phyloP scores from a whole-genome alignment of 2,888 invertebrate species.

The Clitarchus hookeri region DNA sequence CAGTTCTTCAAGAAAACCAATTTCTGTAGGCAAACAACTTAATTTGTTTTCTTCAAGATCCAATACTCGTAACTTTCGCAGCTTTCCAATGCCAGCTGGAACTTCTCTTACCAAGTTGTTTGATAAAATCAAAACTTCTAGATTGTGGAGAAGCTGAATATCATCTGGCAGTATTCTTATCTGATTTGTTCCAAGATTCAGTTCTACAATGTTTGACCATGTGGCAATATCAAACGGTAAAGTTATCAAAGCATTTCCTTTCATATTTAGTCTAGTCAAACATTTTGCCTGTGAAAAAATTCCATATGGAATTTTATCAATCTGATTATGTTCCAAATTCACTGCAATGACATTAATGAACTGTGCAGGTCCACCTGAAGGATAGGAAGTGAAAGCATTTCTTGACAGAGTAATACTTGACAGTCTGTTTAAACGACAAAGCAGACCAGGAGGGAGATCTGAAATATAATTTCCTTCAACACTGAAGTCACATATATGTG shows the following conservation, averaged over 20 bases:
- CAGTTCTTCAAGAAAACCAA: conserved; percentile 91
- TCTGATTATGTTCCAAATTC: conserved; percentile 98
- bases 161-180: conserved; percentile 95
- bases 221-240: conserved; percentile 96
- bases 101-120: conserved; percentile 93
- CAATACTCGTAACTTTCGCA: conserved; percentile 89
- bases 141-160: conserved; percentile 89
- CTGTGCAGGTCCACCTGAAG: conserved; percentile 96
- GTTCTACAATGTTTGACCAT: conserved; percentile 97
- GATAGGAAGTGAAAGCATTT: conserved; percentile 93
- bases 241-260: conserved; percentile 95
- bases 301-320: conserved; percentile 99
- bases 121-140: conserved; percentile 94
- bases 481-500: too few species aligned
- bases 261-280: conserved; percentile 98
- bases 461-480: too few species aligned
- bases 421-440: conserved; percentile 53
- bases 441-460: too few species aligned
- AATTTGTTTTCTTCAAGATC: conserved; percentile 99
- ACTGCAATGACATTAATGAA: conserved; percentile 95
- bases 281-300: conserved; percentile 96
- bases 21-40: conserved; percentile 94
- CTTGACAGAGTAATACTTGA: conserved; percentile 94
- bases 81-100: conserved; percentile 91
- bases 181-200: conserved; percentile 98